A percentile compares a stretch with the other conserved stretches of the same genome.
Evolutionary conservation across 2,888 invertebrate genomes (phyloP).

Genomic region (Drosophila prolongata): DNA sequence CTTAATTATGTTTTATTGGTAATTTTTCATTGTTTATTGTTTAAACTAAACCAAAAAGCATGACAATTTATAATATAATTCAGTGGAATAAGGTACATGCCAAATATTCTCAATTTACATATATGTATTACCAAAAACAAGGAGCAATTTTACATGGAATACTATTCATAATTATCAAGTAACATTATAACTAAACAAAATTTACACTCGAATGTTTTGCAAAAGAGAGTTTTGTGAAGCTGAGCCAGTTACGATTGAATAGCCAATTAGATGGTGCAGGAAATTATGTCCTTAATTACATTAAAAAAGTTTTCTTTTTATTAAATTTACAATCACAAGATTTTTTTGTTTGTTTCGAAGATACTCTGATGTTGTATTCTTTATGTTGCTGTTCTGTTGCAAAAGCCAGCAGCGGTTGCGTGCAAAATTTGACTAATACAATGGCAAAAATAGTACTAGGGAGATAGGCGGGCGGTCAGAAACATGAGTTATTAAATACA

Average conservation of each 20-base stretch:
- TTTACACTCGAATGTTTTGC: constrained; percentile 39
- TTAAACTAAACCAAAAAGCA: constrained; percentile 57
- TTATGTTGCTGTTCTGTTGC: constrained; percentile 41
- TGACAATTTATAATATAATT: constrained; percentile 43
- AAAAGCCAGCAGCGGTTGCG: constrained; percentile 53
- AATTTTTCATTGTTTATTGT: constrained; percentile 59
- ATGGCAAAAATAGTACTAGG: constrained; percentile 67
- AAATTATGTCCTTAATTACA: constrained; percentile 62
- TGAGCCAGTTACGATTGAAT: constrained; percentile 29
- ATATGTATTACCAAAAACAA: constrained; percentile 31
- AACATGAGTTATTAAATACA: constrained; percentile 47
- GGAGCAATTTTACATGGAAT: constrained; percentile 54
- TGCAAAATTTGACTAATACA: constrained; percentile 71
- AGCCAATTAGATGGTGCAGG: constrained; percentile 43
- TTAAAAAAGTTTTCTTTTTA: constrained; percentile 64
- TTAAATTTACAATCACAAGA: constrained; percentile 79
- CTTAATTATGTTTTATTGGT: constrained; percentile 38
- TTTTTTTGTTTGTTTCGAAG: constrained; percentile 51
- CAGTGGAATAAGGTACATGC: constrained; percentile 50
- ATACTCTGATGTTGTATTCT: constrained; percentile 41
- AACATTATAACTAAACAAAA: constrained; percentile 38
- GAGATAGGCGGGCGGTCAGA: constrained; percentile 45
- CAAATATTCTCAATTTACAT: constrained; percentile 33
- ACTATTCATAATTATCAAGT: constrained; percentile 44
- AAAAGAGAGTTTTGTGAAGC: constrained; percentile 18